Evolutionary conservation across 1,140 invertebrate genomes (phyloP).

Genomic region (Diploscapter pachys): DNA sequence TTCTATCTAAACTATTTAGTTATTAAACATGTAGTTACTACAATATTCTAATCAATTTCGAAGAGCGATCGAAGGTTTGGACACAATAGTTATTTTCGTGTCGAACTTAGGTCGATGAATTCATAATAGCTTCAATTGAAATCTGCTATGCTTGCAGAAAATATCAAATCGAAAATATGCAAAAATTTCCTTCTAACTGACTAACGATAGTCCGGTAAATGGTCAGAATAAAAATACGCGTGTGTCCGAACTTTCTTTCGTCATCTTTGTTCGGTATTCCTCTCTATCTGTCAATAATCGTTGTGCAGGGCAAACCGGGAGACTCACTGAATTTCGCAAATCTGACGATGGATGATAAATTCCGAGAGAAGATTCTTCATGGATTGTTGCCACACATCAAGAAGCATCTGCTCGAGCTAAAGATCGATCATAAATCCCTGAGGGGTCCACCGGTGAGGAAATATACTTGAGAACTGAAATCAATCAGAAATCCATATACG

Average conservation of each 20-base stretch:
- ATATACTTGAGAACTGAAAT: not conserved
- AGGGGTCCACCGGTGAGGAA: conserved; percentile 20
- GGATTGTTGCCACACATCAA: conserved; percentile 42
- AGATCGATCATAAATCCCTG: conserved; percentile 25
- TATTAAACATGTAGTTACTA: no score
- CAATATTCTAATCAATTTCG: no score
- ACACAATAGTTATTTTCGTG: no score
- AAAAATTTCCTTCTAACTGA: no score
- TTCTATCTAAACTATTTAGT: no score
- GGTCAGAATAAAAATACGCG: not conserved
- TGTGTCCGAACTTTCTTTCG: not conserved
- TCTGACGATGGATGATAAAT: conserved; percentile 30
- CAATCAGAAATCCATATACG: not conserved
- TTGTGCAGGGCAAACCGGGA: conserved; percentile 32
- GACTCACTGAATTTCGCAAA: conserved; percentile 16
- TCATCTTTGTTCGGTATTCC: not conserved
- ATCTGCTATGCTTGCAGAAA: no score
- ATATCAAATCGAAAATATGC: no score
- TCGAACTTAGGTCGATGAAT: no score
- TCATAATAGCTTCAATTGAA: no score
- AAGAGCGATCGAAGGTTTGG: no score
- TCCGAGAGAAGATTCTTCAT: conserved; percentile 18
- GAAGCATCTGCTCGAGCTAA: conserved; percentile 40
- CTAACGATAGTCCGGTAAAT: no score
- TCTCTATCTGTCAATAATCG: conserved; percentile 14